Evolutionary conservation across 1,140 invertebrate species (phyloP), one percentile per base, ranked within the genome.

Genomic region (Drosophila subpulchrella): DNA sequence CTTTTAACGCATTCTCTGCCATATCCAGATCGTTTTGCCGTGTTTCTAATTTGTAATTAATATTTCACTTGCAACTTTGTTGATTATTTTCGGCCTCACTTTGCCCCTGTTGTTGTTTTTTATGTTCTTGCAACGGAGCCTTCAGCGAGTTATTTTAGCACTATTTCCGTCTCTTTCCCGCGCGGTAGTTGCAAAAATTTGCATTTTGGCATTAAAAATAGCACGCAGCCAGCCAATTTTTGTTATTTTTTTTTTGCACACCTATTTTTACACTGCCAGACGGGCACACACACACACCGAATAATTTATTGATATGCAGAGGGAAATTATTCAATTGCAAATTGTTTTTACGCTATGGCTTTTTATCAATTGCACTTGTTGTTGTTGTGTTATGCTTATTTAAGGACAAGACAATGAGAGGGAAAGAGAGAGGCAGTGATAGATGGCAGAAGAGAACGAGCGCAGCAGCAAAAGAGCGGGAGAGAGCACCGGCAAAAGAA

Each of bases 191-290:
- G 66, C 60, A 76, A 70, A 55, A 55, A 82, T 73, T 75, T 66
- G 72, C 72, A 76, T 67, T 51, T 51, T 42, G 54, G 60, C 50
- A 61, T 73, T 84, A 85, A 74, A 85, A 85, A 85, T 85, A 85
- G 77, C 81, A 48, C 81, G 79, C 60, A 83, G 80, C 80, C 50
- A 84, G 70, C 63, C 41, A 66, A 57, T 44, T 44, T 58, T 17
- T 42, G n/a, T 10, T 44, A 6, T 20, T 10, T 6, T 6, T 44
- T 73, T 60, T 74, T 39, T 42, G 32, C 15, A 36, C 20, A 46
- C 76, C 57, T 78, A 75, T 82, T 63, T 75, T 75, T 82, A 78
- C 61, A 50, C 48, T 57, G 66, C 80, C 75, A 82, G 74, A 78
- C 74, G 53, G 59, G 13, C 56, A 42, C 27, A 78, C 39, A 60